These are phyloP conservation scores for Lamellibrachia luymesi DNA, from an alignment of 1,140 invertebrate species.

Conservation along the genomic window DNA sequence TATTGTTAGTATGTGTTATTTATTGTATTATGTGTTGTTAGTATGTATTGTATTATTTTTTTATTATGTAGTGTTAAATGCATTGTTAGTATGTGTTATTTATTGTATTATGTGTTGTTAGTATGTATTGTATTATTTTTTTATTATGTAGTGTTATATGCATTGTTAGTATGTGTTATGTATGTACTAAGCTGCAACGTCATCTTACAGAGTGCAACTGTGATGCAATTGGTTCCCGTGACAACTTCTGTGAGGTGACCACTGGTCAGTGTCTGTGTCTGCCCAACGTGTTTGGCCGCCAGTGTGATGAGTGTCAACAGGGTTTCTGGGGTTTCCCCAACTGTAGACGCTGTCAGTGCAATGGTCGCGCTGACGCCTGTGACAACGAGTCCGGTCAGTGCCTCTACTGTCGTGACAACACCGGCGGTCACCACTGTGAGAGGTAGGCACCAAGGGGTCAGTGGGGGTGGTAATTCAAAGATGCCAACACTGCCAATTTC, in stretches of 20 bases:
- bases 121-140: too few relatives aligned
- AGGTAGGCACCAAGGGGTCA: conserved; percentile 50
- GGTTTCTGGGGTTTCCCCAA: conserved; percentile 76
- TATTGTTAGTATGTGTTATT: too few relatives aligned
- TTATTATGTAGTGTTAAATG: too few relatives aligned
- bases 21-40: too few relatives aligned
- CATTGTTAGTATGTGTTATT: not conserved
- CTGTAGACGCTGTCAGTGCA: conserved; percentile 92
- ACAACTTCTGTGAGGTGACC: conserved; percentile 90
- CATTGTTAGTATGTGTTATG: not conserved
- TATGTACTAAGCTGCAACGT: not conserved
- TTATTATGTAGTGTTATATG: too few relatives aligned
- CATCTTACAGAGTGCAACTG: conserved; percentile 81
- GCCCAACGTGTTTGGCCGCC: conserved; percentile 83
- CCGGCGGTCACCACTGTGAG: conserved; percentile 86
- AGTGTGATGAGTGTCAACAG: conserved; percentile 64
- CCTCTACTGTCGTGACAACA: conserved; percentile 81
- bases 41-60: too few relatives aligned
- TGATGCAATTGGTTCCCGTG: conserved; percentile 86
- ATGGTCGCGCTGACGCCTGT: conserved; percentile 93
- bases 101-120: too few relatives aligned
- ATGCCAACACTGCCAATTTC: too few relatives aligned
- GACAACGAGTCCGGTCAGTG: conserved; percentile 90
- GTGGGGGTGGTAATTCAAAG: not conserved
- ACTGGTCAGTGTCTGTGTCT: conserved; percentile 94